Evolutionary conservation across 1,140 invertebrate species (phyloP).

Genomic region (Sminthurides bifidus): DNA sequence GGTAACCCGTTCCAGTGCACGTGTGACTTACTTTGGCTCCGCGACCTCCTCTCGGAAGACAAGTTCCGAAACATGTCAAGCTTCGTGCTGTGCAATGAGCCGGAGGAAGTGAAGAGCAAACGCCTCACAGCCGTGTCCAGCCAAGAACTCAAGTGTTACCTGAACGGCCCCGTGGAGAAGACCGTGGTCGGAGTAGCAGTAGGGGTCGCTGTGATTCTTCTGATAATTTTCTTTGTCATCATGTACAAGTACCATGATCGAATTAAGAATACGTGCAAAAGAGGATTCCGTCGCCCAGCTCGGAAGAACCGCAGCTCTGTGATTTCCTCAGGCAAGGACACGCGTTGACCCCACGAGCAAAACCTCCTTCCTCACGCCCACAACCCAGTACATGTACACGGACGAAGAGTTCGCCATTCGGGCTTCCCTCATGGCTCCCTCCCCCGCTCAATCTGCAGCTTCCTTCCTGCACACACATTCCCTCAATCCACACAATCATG

Average conservation of each 20-base stretch:
- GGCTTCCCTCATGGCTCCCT: conserved; percentile 21
- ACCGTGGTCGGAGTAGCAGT: conserved; percentile 61
- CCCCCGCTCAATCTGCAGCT: conserved; percentile 8
- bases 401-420: conserved; percentile 30
- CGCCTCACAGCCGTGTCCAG: conserved; percentile 52
- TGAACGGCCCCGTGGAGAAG: conserved; percentile 59
- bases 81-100: conserved; percentile 56
- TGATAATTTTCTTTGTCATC: conserved; percentile 55
- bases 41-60: conserved; percentile 48
- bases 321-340: conserved; percentile 24
- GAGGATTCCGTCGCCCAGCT: conserved; percentile 17
- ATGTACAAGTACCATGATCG: conserved; percentile 61
- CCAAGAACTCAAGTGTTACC: conserved; percentile 66
- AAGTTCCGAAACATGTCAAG: conserved; percentile 32
- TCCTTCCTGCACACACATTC: conserved; percentile 1
- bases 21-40: conserved; percentile 65
- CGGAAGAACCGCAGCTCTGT: conserved; percentile 25
- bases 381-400: conserved; percentile 20
- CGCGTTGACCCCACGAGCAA: conserved; percentile 22
- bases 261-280: conserved; percentile 61
- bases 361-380: conserved; percentile 28
- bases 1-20: conserved; percentile 74
- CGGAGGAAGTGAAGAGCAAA: conserved; percentile 54
- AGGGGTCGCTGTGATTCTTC: conserved; percentile 49
- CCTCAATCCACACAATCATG: conserved; percentile 1